phyloP scores from a whole-genome alignment of 2,113 vertebrate genomes.

The Platysteira castanea region DNA sequence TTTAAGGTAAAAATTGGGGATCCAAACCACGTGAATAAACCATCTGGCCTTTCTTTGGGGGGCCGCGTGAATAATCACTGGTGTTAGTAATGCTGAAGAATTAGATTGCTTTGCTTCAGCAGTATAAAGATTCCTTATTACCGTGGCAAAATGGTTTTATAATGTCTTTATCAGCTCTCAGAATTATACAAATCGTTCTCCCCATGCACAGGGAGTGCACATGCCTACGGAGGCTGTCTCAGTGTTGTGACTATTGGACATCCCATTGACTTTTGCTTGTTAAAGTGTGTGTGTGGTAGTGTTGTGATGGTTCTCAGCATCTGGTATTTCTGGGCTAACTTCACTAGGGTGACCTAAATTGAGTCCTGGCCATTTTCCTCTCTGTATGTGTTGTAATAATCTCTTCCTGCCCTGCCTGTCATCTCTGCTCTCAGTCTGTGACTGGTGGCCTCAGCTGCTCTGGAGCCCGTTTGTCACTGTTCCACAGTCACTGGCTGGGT shows the following conservation, averaged over 20 bases:
- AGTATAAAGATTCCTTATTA: not conserved
- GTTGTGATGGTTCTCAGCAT: not conserved
- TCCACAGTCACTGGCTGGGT: not conserved
- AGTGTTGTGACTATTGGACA: not conserved
- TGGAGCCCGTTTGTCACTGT: fast-evolving
- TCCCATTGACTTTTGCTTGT: not conserved
- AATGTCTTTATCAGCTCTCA: not conserved
- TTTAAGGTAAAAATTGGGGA: not conserved
- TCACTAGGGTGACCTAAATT: not conserved
- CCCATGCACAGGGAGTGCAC: fast-evolving
- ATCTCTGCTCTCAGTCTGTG: fast-evolving
- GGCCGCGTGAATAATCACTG: fast-evolving
- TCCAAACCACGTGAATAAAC: not conserved
- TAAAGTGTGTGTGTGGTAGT: fast-evolving
- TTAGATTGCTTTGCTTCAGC: not conserved
- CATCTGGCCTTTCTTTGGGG: not conserved
- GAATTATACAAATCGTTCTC: not conserved
- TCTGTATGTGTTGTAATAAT: not conserved
- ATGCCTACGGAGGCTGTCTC: fast-evolving
- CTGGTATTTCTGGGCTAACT: not conserved
- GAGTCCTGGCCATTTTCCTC: not conserved
- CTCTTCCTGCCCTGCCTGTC: not conserved
- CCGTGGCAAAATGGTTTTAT: not conserved
- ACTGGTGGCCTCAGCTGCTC: not conserved
- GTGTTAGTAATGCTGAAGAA: not conserved